These are phyloP conservation scores for Acomys russatus DNA, from an alignment of 2,797 vertebrate species.

Conservation along the genomic window DNA sequence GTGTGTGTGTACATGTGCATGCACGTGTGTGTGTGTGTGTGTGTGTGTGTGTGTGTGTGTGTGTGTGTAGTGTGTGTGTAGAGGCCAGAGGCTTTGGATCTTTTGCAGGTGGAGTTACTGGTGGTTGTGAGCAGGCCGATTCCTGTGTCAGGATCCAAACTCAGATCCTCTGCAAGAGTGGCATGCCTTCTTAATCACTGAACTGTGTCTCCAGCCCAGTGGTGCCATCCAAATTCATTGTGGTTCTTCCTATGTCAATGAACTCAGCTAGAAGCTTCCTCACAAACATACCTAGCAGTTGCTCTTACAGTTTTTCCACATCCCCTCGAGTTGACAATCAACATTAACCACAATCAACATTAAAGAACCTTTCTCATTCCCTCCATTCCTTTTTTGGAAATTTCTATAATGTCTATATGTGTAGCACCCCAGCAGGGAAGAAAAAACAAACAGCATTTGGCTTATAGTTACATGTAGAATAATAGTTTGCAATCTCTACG, in stretches of 20 bases:
- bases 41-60: not conserved
- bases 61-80: not conserved
- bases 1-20: not conserved
- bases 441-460: constrained; percentile 40
- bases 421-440: not conserved
- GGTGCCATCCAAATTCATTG: not conserved
- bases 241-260: not conserved
- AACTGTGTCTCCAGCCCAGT: not conserved
- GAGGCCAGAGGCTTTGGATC: not conserved
- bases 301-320: not conserved
- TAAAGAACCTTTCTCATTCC: constrained; percentile 18
- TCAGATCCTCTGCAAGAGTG: not conserved
- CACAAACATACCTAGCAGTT: not conserved
- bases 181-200: not conserved
- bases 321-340: not conserved
- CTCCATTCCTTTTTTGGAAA: constrained; percentile 10
- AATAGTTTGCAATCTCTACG: constrained; percentile 43
- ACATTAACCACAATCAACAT: too few species aligned
- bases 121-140: not conserved
- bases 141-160: not conserved
- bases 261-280: not conserved
- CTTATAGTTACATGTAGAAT: constrained; percentile 11
- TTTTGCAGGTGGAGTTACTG: not conserved
- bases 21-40: not conserved
- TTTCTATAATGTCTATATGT: constrained; percentile 28